phyloP scores from a whole-genome alignment of 2,113 vertebrate species.

The Peucedramus taeniatus region DNA sequence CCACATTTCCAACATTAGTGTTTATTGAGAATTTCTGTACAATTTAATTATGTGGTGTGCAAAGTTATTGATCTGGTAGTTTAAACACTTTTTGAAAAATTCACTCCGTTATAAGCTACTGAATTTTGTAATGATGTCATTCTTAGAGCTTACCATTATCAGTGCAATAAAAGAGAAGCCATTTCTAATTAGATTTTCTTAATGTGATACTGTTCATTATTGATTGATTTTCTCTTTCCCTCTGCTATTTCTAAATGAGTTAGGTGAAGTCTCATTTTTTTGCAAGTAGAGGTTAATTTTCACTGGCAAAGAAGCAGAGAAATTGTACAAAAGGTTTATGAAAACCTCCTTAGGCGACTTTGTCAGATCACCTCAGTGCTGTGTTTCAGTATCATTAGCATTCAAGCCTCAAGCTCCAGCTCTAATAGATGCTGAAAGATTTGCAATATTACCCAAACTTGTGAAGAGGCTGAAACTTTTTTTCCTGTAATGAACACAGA shows the following conservation, averaged over 20 bases:
- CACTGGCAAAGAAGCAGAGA: conserved; percentile 9
- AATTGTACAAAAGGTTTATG: conserved; percentile 34
- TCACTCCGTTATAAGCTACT: conserved; percentile 21
- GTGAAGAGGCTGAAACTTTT: conserved; percentile 9
- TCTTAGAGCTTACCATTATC: conserved; percentile 37
- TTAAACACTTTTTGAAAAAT: conserved; percentile 31
- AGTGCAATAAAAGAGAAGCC: conserved; percentile 39
- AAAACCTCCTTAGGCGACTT: conserved; percentile 28
- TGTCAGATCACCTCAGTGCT: conserved; percentile 9
- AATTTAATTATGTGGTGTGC: conserved; percentile 4
- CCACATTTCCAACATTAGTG: not conserved
- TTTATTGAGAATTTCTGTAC: conserved; percentile 33
- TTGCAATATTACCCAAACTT: conserved; percentile 8
- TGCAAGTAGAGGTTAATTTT: conserved; percentile 54
- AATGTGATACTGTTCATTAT: conserved; percentile 45
- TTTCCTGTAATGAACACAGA: not conserved
- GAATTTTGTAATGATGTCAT: conserved; percentile 28
- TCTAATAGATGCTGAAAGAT: conserved; percentile 24
- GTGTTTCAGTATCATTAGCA: not conserved
- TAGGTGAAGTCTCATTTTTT: conserved; percentile 21
- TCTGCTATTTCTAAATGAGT: conserved; percentile 44
- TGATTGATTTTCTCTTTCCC: conserved; percentile 54
- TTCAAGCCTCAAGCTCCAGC: not conserved
- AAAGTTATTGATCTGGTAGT: conserved; percentile 49
- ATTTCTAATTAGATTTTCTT: conserved; percentile 47